A percentile compares a stretch with the other conserved stretches of the same genome.
Evolutionary conservation across 2,888 invertebrate genomes (phyloP).

Genomic region (Dicyrtoma fusca): DNA sequence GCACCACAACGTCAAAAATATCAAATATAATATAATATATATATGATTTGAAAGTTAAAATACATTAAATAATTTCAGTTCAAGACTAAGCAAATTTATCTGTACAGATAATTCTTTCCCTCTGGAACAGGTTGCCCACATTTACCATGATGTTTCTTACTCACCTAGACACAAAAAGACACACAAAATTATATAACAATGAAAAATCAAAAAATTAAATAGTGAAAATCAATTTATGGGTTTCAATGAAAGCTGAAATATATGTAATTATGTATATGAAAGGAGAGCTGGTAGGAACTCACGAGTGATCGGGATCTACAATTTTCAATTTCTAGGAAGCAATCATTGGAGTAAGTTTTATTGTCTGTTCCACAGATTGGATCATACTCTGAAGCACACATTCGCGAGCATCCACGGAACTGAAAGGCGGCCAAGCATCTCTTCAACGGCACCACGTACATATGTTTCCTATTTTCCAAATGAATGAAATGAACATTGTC

Average conservation of each 20-base stretch:
- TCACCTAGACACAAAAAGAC: conserved; percentile 60
- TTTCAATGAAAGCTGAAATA: neutral
- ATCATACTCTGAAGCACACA: conserved; percentile 83
- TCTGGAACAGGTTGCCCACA: conserved; percentile 79
- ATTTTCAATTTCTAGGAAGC: conserved; percentile 88
- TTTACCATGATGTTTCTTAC: conserved; percentile 78
- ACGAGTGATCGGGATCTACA: conserved; percentile 78
- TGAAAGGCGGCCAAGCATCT: conserved; percentile 82
- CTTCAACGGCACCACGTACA: conserved; percentile 87
- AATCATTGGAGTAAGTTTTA: conserved; percentile 90
- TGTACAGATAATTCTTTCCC: conserved; percentile 83
- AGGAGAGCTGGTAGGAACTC: conserved; percentile 18
- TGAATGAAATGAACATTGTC: too few species aligned
- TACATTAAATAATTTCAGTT: conserved; percentile 21
- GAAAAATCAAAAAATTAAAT: neutral
- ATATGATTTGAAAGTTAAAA: neutral
- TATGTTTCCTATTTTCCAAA: conserved; percentile 71
- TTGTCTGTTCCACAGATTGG: conserved; percentile 92
- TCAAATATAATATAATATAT: neutral
- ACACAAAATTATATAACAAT: conserved; percentile 15
- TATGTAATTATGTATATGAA: too few species aligned
- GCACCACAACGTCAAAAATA: neutral
- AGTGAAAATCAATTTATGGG: neutral
- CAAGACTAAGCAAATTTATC: conserved; percentile 15
- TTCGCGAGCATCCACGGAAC: conserved; percentile 82